Base-by-base conservation (phyloP, 2,113 vertebrate genomes). In the Cheilinus undulatus region DNA sequence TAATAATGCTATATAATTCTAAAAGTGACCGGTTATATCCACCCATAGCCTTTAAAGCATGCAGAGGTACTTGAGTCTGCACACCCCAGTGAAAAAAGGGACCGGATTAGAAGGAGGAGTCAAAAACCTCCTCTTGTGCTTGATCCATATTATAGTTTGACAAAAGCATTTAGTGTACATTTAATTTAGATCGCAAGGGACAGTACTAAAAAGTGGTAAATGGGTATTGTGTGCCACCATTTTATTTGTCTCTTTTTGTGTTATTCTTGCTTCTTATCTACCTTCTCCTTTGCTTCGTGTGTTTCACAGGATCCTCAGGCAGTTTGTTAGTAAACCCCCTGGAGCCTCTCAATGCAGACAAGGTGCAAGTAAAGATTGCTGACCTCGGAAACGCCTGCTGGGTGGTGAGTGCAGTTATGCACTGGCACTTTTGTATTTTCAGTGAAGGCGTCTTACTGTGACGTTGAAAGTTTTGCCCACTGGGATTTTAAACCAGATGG, bases 371-470 rank as follows among this genome's bases (percentile, higher is more conserved):
- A 77, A 99, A 99, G 93, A 98, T 99, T 14, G 97, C 98, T 46
- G 97, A 99, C 91, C 94, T 99, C 30, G 98, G 98, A 78, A 99
- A 99, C n/a, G 97, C 97, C 79, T 99, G 97, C 92, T 99, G 98
- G 98, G 96, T 99, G 95, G 97, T 99, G 90, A 97, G 97, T 91
- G 43, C n/a, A 80, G 8, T 80, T 36, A 20, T 34, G 24, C 3
- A 0, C 38, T 13, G 12, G 3, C 30, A n/a, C 17, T 38, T 49
- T 40, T 17, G 20, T 7, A 5, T 11, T 51, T n/a, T 52, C 11
- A 36, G 5, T 28, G 2, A 45, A 38, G 10, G 4, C 4, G 12
- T 45, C 38, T 58, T 36, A 10, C 12, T 24, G 43, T 6, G 3
- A 23, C 19, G 12, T 60, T 19, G 3, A 53, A 42, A 1, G 0